phyloP scores from a whole-genome alignment of 1,140 invertebrate species.

The Drosophila simulans region DNA sequence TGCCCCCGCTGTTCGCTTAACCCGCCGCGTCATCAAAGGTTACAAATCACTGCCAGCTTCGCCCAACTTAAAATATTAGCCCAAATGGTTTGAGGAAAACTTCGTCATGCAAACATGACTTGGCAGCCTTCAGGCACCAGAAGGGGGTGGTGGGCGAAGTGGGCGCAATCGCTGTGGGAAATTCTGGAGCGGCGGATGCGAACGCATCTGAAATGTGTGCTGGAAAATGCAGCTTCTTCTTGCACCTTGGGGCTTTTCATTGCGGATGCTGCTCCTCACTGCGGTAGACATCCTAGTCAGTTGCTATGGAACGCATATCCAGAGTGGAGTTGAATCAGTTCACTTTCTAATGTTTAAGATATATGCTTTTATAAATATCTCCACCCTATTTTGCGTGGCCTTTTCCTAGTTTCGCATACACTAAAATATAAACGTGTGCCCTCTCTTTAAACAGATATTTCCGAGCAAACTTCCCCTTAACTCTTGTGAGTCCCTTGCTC shows the following conservation, averaged over 20 bases:
- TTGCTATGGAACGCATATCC: constrained; percentile 12
- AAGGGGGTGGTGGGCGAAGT: not conserved
- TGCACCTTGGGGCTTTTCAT: constrained; percentile 25
- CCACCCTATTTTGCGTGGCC: not conserved
- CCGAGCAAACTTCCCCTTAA: not conserved
- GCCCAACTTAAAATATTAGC: constrained; percentile 66
- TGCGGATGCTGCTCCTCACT: constrained; percentile 18
- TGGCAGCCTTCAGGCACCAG: constrained; percentile 45
- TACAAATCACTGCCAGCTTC: constrained; percentile 50
- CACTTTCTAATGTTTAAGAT: not conserved
- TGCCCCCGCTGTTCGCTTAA: constrained; percentile 10
- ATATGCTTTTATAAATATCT: not conserved
- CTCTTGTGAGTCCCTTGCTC: constrained; percentile 25
- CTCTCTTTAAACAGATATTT: not conserved
- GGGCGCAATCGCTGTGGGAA: constrained; percentile 10
- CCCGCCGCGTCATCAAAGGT: constrained; percentile 51
- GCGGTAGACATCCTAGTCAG: constrained; percentile 46
- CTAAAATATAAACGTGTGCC: no score
- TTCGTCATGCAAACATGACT: constrained; percentile 81
- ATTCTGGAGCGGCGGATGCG: constrained; percentile 32
- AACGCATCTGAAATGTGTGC: constrained; percentile 52
- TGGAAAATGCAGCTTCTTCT: constrained; percentile 71
- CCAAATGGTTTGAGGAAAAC: constrained; percentile 44
- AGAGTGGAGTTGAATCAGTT: constrained; percentile 1
- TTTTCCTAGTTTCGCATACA: not conserved